Percentiles rank a stretch among this genome's conserved stretches.
These are phyloP conservation scores for Allacma fusca DNA, from an alignment of 2,888 invertebrate species.

Conservation along the genomic window DNA sequence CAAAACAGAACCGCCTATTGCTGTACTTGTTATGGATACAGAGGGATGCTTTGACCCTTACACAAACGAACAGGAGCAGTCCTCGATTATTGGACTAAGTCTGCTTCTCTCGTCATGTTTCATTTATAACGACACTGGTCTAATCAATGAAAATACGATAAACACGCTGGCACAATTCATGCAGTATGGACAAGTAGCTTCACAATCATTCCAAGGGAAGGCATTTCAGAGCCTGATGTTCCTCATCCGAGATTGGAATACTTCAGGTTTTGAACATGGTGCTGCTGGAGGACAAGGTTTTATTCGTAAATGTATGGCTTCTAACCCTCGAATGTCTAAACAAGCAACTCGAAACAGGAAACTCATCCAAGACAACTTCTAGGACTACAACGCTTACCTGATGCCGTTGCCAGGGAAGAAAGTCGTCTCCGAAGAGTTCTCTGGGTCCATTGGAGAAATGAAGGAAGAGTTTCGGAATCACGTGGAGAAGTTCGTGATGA, in stretches of 20 bases:
- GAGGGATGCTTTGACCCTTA: constrained; percentile 53
- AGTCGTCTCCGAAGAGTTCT: too few relatives aligned
- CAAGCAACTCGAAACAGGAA: too few relatives aligned
- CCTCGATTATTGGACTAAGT: constrained; percentile 49
- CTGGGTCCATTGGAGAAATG: too few relatives aligned
- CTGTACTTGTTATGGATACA: constrained; percentile 53
- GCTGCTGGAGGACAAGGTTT: constrained; percentile 46
- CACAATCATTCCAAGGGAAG: constrained; percentile 45
- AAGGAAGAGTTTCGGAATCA: too few relatives aligned
- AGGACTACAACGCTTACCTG: too few relatives aligned
- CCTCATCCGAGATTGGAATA: constrained; percentile 57
- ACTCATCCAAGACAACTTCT: too few relatives aligned
- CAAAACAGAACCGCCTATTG: constrained; percentile 59
- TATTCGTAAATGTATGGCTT: too few relatives aligned
- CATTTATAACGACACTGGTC: constrained; percentile 49
- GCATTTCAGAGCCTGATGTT: constrained; percentile 58
- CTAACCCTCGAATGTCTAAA: too few relatives aligned
- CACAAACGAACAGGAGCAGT: constrained; percentile 41
- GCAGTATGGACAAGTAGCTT: constrained; percentile 47
- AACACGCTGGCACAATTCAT: constrained; percentile 48
- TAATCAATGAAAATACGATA: constrained; percentile 48
- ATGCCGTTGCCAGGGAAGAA: too few relatives aligned
- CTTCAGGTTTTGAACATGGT: constrained; percentile 44
- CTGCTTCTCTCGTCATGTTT: constrained; percentile 46
- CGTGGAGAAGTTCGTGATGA: too few relatives aligned